phyloP scores from a whole-genome alignment of 1,140 invertebrate genomes.

The Megathymus violae region DNA sequence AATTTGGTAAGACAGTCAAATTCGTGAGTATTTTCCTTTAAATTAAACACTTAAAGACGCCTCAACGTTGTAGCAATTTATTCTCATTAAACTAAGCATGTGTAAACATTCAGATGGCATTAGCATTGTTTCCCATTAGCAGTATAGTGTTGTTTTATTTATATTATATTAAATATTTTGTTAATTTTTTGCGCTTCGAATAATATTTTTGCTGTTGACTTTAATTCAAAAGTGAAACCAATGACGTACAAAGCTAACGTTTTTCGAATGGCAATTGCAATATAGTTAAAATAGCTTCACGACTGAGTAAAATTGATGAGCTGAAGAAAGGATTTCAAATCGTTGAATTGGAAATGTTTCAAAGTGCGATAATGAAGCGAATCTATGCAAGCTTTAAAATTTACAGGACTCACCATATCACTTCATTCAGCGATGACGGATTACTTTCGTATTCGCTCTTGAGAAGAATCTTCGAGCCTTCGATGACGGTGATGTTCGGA shows the following conservation, averaged over 20 bases:
- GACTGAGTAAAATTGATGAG: neutral
- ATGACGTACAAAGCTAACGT: neutral
- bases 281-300: neutral
- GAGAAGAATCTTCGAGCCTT: conserved; percentile 89
- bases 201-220: neutral
- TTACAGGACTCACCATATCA: conserved; percentile 87
- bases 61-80: no score
- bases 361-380: neutral
- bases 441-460: conserved; percentile 93
- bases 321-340: neutral
- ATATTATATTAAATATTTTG: no score
- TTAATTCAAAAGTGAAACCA: neutral
- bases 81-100: no score
- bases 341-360: conserved; percentile 5
- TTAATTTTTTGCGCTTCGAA: no score
- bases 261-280: neutral
- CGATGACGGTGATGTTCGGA: conserved; percentile 90
- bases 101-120: no score
- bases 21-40: neutral
- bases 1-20: neutral
- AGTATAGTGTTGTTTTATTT: no score
- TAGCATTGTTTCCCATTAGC: no score
- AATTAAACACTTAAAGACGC: no score
- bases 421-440: conserved; percentile 89
- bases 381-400: neutral